phyloP scores from a whole-genome alignment of 2,888 invertebrate species.

The Melinaea marsaeus region DNA sequence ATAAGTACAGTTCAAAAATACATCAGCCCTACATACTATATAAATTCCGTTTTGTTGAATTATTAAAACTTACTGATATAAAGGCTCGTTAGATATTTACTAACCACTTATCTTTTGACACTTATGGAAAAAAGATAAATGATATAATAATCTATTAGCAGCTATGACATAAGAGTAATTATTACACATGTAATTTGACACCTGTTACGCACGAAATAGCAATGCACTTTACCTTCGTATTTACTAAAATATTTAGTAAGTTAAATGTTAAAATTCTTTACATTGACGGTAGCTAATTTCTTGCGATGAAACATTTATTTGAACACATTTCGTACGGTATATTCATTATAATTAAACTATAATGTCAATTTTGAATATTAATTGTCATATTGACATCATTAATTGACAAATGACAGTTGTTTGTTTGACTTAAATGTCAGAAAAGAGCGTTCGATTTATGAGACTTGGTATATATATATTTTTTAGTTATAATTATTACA shows the following conservation, averaged over 20 bases:
- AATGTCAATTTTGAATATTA: slow-evolving; percentile 4
- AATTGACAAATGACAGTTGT: neutral
- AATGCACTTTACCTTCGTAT: slow-evolving; percentile 12
- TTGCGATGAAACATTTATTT: slow-evolving; percentile 1
- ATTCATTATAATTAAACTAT: neutral
- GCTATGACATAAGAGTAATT: slow-evolving; percentile 75
- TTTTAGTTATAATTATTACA: too few species aligned
- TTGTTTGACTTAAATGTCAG: too few species aligned
- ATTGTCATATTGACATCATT: neutral
- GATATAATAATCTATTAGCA: slow-evolving; percentile 57
- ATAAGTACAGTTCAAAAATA: neutral
- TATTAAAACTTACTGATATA: neutral
- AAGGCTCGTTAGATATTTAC: neutral
- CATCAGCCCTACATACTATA: neutral
- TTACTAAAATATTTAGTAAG: neutral
- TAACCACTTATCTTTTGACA: neutral
- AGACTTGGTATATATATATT: too few species aligned
- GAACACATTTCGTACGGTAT: neutral
- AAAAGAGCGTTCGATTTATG: too few species aligned
- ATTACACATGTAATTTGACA: slow-evolving; percentile 68
- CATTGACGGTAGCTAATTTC: neutral
- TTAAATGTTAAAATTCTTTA: neutral
- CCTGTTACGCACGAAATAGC: slow-evolving; percentile 31
- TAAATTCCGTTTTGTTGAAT: neutral
- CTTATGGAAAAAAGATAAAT: slow-evolving; percentile 17